Conservation (phyloP, 2,888 invertebrate genomes). For the Orthosia incerta region DNA sequence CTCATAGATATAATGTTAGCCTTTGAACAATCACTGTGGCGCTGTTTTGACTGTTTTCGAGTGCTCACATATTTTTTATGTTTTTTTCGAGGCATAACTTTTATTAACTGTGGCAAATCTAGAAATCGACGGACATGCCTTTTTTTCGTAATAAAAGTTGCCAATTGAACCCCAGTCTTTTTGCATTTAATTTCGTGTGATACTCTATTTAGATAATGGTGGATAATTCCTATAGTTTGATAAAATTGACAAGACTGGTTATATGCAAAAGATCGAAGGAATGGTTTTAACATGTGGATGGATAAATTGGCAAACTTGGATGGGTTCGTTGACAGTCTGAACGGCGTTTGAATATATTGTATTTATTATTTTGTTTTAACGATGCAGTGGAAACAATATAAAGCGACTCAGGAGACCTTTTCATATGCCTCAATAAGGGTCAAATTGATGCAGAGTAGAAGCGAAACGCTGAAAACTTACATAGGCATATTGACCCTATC, state of each 20-base stretch:
- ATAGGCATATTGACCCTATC: no score
- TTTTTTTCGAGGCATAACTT: constrained; percentile 17
- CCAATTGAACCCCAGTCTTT: constrained; percentile 31
- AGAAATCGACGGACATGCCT: neutral
- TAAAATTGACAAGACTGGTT: constrained; percentile 49
- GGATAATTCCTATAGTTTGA: constrained; percentile 59
- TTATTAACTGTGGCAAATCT: neutral
- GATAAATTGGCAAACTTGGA: constrained; percentile 14
- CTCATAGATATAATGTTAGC: constrained; percentile 69
- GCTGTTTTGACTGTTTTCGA: constrained; percentile 54
- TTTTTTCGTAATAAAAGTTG: constrained; percentile 9
- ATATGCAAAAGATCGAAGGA: constrained; percentile 21
- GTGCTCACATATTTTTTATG: neutral
- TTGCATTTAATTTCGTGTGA: constrained; percentile 60
- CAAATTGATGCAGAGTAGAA: neutral
- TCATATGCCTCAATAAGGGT: constrained; percentile 10
- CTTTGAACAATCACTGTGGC: constrained; percentile 53
- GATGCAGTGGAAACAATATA: constrained; percentile 43
- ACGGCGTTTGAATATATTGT: constrained; percentile 49
- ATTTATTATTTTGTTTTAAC: constrained; percentile 42
- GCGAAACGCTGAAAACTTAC: no score
- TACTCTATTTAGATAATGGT: constrained; percentile 52
- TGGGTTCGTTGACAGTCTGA: constrained; percentile 40
- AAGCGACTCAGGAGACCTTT: constrained; percentile 12
- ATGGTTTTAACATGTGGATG: constrained; percentile 25